Percentiles rank a stretch among this genome's conserved stretches.
These are phyloP conservation scores for Cyrtorhinus lividipennis DNA, from an alignment of 1,140 invertebrate genomes.

Conservation along the genomic window DNA sequence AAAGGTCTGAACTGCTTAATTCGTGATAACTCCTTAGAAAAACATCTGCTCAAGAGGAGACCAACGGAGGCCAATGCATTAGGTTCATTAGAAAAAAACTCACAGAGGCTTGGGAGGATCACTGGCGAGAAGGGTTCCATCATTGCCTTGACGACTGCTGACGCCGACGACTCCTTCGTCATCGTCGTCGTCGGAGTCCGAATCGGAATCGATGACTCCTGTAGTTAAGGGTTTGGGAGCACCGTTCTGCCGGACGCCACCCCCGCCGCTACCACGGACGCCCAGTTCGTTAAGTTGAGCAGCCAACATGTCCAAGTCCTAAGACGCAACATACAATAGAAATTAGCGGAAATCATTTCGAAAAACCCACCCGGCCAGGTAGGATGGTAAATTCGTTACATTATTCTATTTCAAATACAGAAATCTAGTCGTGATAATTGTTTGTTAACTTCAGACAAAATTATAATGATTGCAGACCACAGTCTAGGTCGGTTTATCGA, in stretches of 20 bases:
- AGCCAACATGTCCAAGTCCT: conserved; percentile 86
- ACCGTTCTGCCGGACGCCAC: conserved; percentile 20
- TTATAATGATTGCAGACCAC: no score
- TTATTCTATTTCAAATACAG: no score
- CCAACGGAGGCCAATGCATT: no score
- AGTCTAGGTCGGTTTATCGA: no score
- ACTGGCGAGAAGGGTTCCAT: conserved; percentile 86
- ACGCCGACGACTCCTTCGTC: conserved; percentile 35
- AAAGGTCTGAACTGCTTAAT: no score
- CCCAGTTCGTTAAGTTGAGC: conserved; percentile 86
- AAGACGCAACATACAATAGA: conserved; percentile 27
- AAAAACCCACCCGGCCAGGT: no score
- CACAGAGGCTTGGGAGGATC: conserved; percentile 93
- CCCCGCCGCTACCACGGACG: conserved; percentile 33
- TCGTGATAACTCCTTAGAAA: no score
- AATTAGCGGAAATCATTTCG: conserved; percentile 4
- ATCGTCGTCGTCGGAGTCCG: conserved; percentile 34
- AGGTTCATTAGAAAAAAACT: no score
- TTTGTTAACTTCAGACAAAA: no score
- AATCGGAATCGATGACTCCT: conserved; percentile 29
- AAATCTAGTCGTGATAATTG: no score
- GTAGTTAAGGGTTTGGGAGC: conserved; percentile 21
- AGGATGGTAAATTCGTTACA: no score
- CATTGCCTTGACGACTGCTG: conserved; percentile 51
- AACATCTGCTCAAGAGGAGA: no score